A percentile compares a stretch with the other conserved stretches of the same genome.
Evolutionary conservation across 2,888 invertebrate genomes (phyloP).

Genomic region (Syrphus vitripennis): DNA sequence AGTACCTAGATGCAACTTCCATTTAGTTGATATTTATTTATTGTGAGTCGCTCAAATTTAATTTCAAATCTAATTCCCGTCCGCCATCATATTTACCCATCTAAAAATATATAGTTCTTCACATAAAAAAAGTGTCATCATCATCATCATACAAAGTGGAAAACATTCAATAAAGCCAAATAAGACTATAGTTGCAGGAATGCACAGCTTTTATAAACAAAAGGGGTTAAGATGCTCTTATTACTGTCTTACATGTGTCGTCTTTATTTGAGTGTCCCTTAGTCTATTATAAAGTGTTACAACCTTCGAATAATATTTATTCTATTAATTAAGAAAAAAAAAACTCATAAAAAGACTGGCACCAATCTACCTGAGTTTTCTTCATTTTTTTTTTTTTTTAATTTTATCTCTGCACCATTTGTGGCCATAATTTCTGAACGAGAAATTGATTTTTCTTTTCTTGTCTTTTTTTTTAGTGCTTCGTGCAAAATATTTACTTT

Average conservation of each 20-base stretch:
- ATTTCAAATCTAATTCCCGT: not conserved
- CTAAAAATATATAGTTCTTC: not conserved
- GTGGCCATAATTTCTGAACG: not conserved
- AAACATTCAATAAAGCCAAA: not conserved
- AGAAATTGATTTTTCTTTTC: conserved; percentile 41
- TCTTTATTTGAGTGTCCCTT: conserved; percentile 27
- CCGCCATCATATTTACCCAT: not conserved
- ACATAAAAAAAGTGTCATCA: too few relatives aligned
- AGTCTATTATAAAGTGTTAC: not conserved
- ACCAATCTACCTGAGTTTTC: conserved; percentile 28
- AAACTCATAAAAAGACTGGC: conserved; percentile 8
- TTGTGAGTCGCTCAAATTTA: not conserved
- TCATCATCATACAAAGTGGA: not conserved
- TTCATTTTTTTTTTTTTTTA: not conserved
- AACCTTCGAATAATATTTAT: conserved; percentile 27
- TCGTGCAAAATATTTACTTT: conserved; percentile 15
- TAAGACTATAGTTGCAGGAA: not conserved
- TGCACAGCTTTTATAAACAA: not conserved
- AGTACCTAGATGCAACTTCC: too few relatives aligned
- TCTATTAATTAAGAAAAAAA: conserved; percentile 45
- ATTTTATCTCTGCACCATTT: not conserved
- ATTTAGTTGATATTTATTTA: too few relatives aligned
- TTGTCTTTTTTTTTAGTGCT: not conserved
- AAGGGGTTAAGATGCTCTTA: conserved; percentile 18
- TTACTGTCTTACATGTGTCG: not conserved